These are phyloP conservation scores for Caenorhabditis latens DNA, from an alignment of 1,140 invertebrate genomes.

Conservation along the genomic window DNA sequence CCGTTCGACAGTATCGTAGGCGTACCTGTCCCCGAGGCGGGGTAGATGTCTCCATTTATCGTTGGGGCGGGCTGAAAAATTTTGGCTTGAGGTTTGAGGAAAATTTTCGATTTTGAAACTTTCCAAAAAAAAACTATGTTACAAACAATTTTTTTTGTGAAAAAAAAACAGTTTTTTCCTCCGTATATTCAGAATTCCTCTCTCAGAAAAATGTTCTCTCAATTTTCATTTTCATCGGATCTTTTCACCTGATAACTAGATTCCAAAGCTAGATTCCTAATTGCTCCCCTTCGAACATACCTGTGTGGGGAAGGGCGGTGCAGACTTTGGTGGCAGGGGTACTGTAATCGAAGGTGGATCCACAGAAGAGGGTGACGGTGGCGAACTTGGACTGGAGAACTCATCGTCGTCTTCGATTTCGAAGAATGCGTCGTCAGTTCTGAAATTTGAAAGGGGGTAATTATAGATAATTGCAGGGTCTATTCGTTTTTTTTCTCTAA, in stretches of 20 bases:
- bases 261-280: too few relatives aligned
- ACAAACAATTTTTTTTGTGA: too few relatives aligned
- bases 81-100: background rate
- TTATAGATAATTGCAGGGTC: too few relatives aligned
- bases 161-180: too few relatives aligned
- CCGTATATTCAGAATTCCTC: too few relatives aligned
- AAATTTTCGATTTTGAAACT: too few relatives aligned
- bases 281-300: background rate
- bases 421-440: slow-evolving; percentile 72
- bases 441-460: slow-evolving; percentile 50
- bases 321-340: slow-evolving; percentile 61
- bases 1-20: slow-evolving; percentile 26
- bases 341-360: slow-evolving; percentile 44
- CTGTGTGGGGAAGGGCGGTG: slow-evolving; percentile 61
- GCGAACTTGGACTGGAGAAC: background rate
- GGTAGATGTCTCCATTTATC: slow-evolving; percentile 50
- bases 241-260: too few relatives aligned
- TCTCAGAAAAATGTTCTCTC: too few relatives aligned
- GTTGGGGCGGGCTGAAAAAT: slow-evolving; percentile 16
- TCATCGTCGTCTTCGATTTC: slow-evolving; percentile 70
- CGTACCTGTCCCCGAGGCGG: background rate
- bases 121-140: too few relatives aligned
- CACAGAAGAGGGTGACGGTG: background rate
- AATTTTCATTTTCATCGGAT: too few relatives aligned
- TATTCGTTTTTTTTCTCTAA: background rate